Conservation (phyloP, 2,797 vertebrate genomes). For the Bradypodion pumilum region DNA sequence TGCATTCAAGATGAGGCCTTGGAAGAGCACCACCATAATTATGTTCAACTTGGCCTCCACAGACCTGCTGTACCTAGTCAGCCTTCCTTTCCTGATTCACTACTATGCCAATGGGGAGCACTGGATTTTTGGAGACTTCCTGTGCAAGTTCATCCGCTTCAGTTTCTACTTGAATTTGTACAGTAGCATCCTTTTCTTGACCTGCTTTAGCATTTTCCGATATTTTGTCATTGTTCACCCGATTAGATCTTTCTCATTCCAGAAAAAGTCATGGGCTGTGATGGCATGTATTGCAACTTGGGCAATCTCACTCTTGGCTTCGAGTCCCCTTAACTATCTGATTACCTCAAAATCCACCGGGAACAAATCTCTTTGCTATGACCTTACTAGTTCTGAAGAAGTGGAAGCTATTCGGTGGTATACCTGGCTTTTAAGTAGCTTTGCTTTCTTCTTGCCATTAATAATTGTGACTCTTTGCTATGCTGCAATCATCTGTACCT, state of each 20-base stretch:
- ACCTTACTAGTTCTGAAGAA: slow-evolving; percentile 64
- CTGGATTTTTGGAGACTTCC: slow-evolving; percentile 74
- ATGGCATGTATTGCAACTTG: slow-evolving; percentile 69
- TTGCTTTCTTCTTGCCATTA: slow-evolving; percentile 63
- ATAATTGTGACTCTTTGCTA: slow-evolving; percentile 66
- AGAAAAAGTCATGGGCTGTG: slow-evolving; percentile 69
- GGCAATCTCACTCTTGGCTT: slow-evolving; percentile 63
- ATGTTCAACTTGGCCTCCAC: slow-evolving; percentile 81
- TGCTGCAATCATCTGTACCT: slow-evolving; percentile 47
- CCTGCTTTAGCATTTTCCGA: slow-evolving; percentile 78
- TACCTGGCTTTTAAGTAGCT: slow-evolving; percentile 58
- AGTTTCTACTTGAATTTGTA: slow-evolving; percentile 81
- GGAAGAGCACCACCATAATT: slow-evolving; percentile 82
- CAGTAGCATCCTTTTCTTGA: slow-evolving; percentile 83
- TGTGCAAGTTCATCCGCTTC: slow-evolving; percentile 78
- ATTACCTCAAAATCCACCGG: slow-evolving; percentile 56
- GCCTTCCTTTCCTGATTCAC: slow-evolving; percentile 79
- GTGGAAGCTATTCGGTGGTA: slow-evolving; percentile 66
- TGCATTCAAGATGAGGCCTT: slow-evolving; percentile 78
- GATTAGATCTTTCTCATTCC: slow-evolving; percentile 63
- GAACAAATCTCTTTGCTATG: slow-evolving; percentile 54
- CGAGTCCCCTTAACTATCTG: slow-evolving; percentile 56
- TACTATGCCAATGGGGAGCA: slow-evolving; percentile 69
- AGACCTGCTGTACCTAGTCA: slow-evolving; percentile 78
- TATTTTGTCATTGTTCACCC: slow-evolving; percentile 75